These are phyloP conservation scores for Ochropleura leucogaster DNA, from an alignment of 2,888 invertebrate species.

Conservation along the genomic window DNA sequence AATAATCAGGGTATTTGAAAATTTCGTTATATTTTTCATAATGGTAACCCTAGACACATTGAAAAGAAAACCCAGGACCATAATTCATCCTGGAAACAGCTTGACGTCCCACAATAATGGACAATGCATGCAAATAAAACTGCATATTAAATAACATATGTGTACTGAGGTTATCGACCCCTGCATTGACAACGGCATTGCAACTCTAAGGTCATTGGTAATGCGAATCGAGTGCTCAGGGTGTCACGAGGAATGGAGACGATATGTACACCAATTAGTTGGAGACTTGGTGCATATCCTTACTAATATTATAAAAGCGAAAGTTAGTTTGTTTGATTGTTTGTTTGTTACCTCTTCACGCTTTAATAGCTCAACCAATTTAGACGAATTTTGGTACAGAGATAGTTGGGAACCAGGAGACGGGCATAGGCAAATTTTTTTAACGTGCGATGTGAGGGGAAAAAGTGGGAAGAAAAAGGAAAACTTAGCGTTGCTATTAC, in stretches of 20 bases:
- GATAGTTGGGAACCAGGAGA: no score
- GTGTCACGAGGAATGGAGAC: slow-evolving; percentile 55
- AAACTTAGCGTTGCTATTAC: no score
- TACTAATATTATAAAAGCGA: no score
- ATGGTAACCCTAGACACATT: neutral
- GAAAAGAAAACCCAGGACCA: neutral
- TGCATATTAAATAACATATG: slow-evolving; percentile 39
- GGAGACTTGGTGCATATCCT: slow-evolving; percentile 21
- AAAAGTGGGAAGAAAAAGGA: no score
- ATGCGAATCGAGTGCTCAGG: slow-evolving; percentile 56
- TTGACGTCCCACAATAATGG: slow-evolving; percentile 5
- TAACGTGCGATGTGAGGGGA: no score
- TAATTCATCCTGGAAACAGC: slow-evolving; percentile 25
- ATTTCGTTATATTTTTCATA: no score
- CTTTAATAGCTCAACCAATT: no score
- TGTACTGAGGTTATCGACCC: slow-evolving; percentile 41
- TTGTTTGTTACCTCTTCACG: no score
- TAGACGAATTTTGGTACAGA: no score
- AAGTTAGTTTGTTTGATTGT: no score
- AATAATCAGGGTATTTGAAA: no score
- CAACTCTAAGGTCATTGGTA: slow-evolving; percentile 63
- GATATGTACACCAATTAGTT: slow-evolving; percentile 53
- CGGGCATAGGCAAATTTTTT: no score
- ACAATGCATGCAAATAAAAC: slow-evolving; percentile 44
- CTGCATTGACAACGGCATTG: slow-evolving; percentile 55